phyloP scores from a whole-genome alignment of 1,140 invertebrate genomes.

The Portunus trituberculatus region DNA sequence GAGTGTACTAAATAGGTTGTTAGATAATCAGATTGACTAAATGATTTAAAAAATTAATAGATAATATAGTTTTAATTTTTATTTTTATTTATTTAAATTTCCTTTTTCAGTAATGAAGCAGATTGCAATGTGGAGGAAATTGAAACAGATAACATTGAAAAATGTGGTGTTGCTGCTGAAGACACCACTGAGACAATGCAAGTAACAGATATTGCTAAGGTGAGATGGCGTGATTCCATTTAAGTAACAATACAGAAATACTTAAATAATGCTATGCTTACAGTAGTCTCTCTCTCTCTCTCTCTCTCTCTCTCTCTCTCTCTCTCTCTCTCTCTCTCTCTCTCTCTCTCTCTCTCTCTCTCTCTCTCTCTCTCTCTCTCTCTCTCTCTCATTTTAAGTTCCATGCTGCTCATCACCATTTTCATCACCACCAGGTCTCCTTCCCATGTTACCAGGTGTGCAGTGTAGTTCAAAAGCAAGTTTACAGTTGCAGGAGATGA shows the following conservation, averaged over 20 bases:
- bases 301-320: conserved; percentile 29
- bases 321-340: conserved; percentile 28
- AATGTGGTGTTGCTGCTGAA: not conserved
- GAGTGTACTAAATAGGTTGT: too few relatives aligned
- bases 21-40: too few relatives aligned
- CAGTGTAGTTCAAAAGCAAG: too few relatives aligned
- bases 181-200: not conserved
- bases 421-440: too few relatives aligned
- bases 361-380: too few relatives aligned
- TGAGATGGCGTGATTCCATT: not conserved
- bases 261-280: not conserved
- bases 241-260: too few relatives aligned
- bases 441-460: too few relatives aligned
- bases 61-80: not conserved
- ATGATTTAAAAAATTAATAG: not conserved
- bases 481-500: too few relatives aligned
- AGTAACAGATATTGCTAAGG: not conserved
- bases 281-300: not conserved
- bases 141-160: not conserved
- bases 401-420: not conserved
- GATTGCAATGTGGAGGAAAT: not conserved
- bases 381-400: not conserved
- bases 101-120: not conserved
- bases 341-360: conserved; percentile 1
- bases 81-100: conserved; percentile 40